phyloP scores from a whole-genome alignment of 2,888 invertebrate species.

The Heteropelma amictum region DNA sequence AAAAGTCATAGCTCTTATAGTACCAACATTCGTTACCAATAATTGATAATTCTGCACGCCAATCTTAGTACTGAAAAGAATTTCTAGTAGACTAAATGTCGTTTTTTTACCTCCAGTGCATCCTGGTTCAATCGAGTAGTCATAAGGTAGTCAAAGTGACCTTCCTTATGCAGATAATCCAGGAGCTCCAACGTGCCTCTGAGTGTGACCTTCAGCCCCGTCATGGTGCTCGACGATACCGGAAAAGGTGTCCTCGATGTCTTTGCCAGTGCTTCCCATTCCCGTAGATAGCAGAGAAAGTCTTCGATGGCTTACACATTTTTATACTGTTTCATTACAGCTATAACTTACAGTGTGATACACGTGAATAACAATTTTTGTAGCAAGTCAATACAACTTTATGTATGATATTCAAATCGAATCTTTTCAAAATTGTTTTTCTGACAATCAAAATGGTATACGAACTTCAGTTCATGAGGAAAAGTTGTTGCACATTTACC shows the following conservation, averaged over 20 bases:
- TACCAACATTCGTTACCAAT: conserved; percentile 1
- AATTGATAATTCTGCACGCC: conserved; percentile 15
- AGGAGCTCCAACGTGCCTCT: conserved; percentile 45
- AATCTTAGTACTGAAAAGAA: conserved; percentile 9
- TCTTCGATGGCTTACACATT: conserved; percentile 28
- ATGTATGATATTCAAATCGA: not conserved
- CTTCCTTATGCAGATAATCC: conserved; percentile 6
- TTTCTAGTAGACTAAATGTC: not conserved
- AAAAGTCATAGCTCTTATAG: not conserved
- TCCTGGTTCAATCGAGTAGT: conserved; percentile 46
- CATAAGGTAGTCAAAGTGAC: conserved; percentile 41
- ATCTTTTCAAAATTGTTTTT: not conserved
- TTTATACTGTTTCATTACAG: not conserved
- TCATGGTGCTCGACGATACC: conserved; percentile 36
- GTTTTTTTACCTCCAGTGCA: conserved; percentile 37
- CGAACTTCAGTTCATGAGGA: no score
- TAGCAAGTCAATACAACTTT: not conserved
- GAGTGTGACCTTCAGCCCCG: conserved; percentile 43
- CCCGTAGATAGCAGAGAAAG: conserved; percentile 19
- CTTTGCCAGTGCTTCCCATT: conserved; percentile 30
- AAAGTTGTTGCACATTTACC: no score
- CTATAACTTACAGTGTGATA: not conserved
- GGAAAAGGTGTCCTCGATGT: conserved; percentile 9
- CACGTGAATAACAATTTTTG: not conserved
- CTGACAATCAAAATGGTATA: not conserved